Evolutionary conservation across 2,113 vertebrate species (phyloP).

Genomic region (Gymnocephalus cernua): DNA sequence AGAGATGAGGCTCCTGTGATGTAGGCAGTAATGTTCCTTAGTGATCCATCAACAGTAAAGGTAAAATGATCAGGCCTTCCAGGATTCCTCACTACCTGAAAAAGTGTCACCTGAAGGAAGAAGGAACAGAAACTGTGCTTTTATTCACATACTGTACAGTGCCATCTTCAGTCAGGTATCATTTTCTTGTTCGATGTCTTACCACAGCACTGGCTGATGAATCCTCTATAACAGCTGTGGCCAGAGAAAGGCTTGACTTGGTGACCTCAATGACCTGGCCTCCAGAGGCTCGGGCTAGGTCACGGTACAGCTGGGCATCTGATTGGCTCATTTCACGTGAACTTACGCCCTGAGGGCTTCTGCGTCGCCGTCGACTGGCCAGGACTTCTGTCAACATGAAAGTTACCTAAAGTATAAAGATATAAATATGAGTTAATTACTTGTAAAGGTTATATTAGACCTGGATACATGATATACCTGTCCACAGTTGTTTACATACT

Average conservation of each 20-base stretch:
- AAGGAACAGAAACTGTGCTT: not conserved
- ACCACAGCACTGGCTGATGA: conserved; percentile 69
- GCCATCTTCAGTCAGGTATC: not conserved
- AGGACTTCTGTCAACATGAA: conserved; percentile 75
- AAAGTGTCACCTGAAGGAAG: conserved; percentile 76
- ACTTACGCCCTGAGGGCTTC: not conserved
- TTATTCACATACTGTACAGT: not conserved
- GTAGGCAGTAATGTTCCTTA: conserved; percentile 77
- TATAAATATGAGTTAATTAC: not conserved
- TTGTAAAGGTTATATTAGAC: not conserved
- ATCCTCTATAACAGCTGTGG: conserved; percentile 72
- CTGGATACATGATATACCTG: not conserved
- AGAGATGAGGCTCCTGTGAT: conserved; percentile 70
- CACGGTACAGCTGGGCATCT: conserved; percentile 68
- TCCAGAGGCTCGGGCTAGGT: conserved; percentile 76
- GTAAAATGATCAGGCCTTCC: conserved; percentile 64
- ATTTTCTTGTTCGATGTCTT: not conserved
- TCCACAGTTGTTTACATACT: not conserved
- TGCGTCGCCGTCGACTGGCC: conserved; percentile 28
- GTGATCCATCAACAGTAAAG: conserved; percentile 72
- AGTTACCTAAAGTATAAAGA: conserved; percentile 65
- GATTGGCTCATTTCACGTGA: conserved; percentile 4
- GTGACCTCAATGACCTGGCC: conserved; percentile 76
- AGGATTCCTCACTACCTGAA: conserved; percentile 69
- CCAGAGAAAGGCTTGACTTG: conserved; percentile 65